Evolutionary conservation across 2,888 invertebrate genomes (phyloP), one percentile per base, ranked within the genome.

Genomic region (Drosophila rellima): DNA sequence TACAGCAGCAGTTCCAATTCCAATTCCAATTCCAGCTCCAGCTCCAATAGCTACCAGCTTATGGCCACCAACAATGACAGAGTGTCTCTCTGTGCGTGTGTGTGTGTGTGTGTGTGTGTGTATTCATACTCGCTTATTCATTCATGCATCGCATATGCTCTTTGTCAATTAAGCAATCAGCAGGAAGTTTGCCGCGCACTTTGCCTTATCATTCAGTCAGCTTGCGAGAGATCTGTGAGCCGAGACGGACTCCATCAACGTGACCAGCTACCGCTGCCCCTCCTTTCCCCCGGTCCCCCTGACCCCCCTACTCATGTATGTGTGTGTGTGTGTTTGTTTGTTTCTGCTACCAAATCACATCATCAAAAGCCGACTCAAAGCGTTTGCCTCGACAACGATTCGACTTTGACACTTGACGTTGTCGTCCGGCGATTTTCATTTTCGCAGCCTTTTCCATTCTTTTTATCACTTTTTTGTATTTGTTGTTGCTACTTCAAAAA

Each of bases 91-190:
- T 37, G 33, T 6, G 17, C 13, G 39, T 23, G 13, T 29, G 42
- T 31, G 33, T 48, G 26, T 35, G 45, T 48, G 33, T 59, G 35
- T 8, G 47, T 56, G 15, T 63, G 44, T 13, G 40, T 64, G 39
- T 52, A 47, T 57, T 64, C 69, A 70, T 68, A 67, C 44, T 39
- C 62, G 51, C 62, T 65, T 81, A 85, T 82, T 86, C 82, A 83
- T 86, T 88, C 88, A 85, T 86, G 85, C 88, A 81, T 82, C 79
- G 70, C 84, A 86, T 88, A 88, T 88, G 87, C 88, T 88, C 79
- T 86, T 86, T 88, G 88, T 86, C 86, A 86, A 86, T 88, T 86
- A 86, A 87, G 87, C 84, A 88, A 88, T 88, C 86, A 88, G 87
- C 87, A 88, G 88, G 88, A 84, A 86, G 87, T 88, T 82, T 82